Evolutionary conservation across 2,888 invertebrate genomes (phyloP), one percentile per base, ranked within the genome.

Genomic region (Trypoxylon attenuatum): DNA sequence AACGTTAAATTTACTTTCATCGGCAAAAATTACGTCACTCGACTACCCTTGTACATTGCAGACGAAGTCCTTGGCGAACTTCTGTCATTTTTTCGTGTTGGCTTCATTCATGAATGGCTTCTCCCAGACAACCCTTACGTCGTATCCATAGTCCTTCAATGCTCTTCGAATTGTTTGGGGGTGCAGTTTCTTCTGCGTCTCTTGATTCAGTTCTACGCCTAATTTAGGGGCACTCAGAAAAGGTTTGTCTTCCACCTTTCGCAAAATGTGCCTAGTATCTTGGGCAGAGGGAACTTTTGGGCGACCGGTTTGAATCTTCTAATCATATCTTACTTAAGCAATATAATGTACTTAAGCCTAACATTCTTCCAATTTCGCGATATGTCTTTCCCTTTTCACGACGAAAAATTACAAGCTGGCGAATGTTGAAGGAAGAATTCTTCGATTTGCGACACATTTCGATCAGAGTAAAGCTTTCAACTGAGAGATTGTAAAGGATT

Each of bases 161-260:
- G n/a, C 8, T 23, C n/a, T 15, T 4, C 25, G 38, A 16, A 55
- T 22, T 18, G 13, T 16, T 13, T 47, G 5, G 23, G 39, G 21
- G 19, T 55, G 39, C 4, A 47, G 23, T 13, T 47, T 47, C n/a
- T 39, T 47, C 15, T 23, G 19, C 4, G 22, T 50, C 16, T 50
- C 50, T 21, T 53, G 15, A 49, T 45, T 23, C 23, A 33, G 39
- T 43, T 43, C 25, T 21, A 29, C 10, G 43, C 13, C 22, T 2
- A 29, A 33, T 19, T 19, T 27, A 8, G 15, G 25, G 22, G n/a
- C 22, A 39, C 22, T 27, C 19, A 42, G 41, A 18, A 5, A 13
- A 51, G 38, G 27, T 21, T 19, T 18, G 22, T 42, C 2, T 57
- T 42, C 27, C 13, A 51, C 51, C 45, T 51, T 45, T 51, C 43